Base-by-base conservation (phyloP, 2,888 invertebrate species). In the Rhamnusium bicolor region DNA sequence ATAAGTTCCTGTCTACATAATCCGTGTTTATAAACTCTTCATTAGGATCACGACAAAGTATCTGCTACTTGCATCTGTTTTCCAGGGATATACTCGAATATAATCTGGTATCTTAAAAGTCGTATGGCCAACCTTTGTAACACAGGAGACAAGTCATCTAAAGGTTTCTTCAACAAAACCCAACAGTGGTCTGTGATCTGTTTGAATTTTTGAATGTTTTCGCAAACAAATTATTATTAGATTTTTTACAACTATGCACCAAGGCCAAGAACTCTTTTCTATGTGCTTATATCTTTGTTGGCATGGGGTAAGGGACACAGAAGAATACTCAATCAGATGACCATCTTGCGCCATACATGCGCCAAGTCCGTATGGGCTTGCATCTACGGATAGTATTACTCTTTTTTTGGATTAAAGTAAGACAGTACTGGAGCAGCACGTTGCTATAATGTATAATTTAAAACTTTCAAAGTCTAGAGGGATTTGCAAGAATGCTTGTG, bases 171-270 rank as follows among this genome's bases (percentile, higher is more conserved):
- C n/a, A 76, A 29, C 12, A n/a, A 76, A 32, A n/a, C 73, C 78
- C 47, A 79, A 46, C 16, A 78, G 51, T n/a, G 75, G 71, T n/a
- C 72, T 40, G 46, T 78, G 78, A 56, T 78, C 74, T 14, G 75
- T 78, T 75, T 77, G 63, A 19, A 74, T n/a, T 46, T 53, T 29
- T 29, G 69, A 78, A 75, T 46, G 58, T 66, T 24, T 14, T 29
- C 47, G 58, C 71, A 66, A 40, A 71, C 16, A 79, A 51, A 46
- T 75, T 79, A 53, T 72, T n/a, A n/a, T n/a, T n/a, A n/a, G n/a
- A n/a, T n/a, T n/a, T n/a, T n/a, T n/a, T n/a, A n/a, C n/a, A n/a
- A n/a, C n/a, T n/a, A n/a, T n/a, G n/a, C n/a, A n/a, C n/a, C n/a
- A n/a, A n/a, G 74, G 61, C 73, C 51, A 54, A 76, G 74, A 21